Evolutionary conservation across 2,113 vertebrate genomes (phyloP), one percentile per base, ranked within the genome.

Genomic region (Semicossyphus pulcher): DNA sequence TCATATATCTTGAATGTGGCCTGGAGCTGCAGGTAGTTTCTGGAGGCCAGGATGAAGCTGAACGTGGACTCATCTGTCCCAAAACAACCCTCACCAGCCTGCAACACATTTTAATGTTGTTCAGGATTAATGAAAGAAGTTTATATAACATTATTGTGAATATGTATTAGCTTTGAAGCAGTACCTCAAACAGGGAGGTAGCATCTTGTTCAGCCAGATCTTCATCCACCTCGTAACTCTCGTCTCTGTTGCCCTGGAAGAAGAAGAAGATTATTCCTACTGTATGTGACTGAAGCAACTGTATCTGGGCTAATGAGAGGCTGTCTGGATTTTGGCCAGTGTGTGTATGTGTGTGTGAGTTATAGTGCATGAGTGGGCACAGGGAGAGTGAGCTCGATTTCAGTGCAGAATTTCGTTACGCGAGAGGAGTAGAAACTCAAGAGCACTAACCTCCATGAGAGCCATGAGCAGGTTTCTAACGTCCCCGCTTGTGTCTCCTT

Each of bases 61-160:
- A 95, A 94, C n/a, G 93, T 92, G n/a, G 92, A 93, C 81, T 95
- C 94, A 8, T 95, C 94, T 0, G 94, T 95, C 36, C 94, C 94
- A 34, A 95, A 94, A 15, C 83, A 0, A 5, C 83, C 90, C 77
- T 94, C 94, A 2, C 94, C 94, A 4, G 94, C 93, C 94, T 95
- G 62, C 18, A 4, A 37, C 1, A 0, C 20, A 34, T 9, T 23
- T 28, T 3, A 48, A 3, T 9, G 5, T 3, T 10, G 10, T 14
- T 58, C 10, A 47, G 29, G 18, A 8, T 53, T 25, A 47, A 65
- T 37, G 5, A 20, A 26, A 14, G 12, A 15, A 12, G 25, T 16
- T n/a, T n/a, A n/a, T 0, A 15, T 11, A 1, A 14, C 4, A 31
- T 16, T 25, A 10, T n/a, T 1, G 37, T 11, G 15, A 44, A 36